Evolutionary conservation across 2,797 vertebrate species (phyloP), one percentile per base, ranked within the genome.

Genomic region (Hydrocynus forskahlii): DNA sequence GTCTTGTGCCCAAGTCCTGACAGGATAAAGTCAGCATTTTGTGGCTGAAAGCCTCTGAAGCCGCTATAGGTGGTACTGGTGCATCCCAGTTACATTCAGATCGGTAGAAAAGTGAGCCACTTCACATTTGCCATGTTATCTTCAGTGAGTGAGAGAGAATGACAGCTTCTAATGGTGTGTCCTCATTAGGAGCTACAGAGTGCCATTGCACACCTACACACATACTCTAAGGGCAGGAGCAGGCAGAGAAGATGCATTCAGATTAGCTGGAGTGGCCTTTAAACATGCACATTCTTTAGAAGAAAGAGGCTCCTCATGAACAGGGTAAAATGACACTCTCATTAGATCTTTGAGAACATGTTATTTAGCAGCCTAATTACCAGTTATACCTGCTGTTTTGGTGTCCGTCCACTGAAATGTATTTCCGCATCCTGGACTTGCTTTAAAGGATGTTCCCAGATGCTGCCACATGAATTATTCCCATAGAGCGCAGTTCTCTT

Each of bases 121-220:
- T 13, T 72, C 19, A 35, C 29, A 25, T 63, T 73, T 63, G 45
- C 68, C 78, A 73, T 19, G 48, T 52, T 81, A 52, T 71, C 71
- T 59, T 48, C 23, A 55, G 64, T 75, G 43, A 75, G 69, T n/a
- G 52, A 7, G 69, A 63, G 9, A 50, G 35, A 74, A 45, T 29
- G 50, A 69, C 16, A 57, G 55, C 19, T 76, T 19, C 21, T 62
- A 70, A 54, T 5, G 80, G 66, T 43, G 45, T 43, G 48, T 62
- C 72, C 29, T 81, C 70, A 81, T 76, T 81, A 76, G n/a, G n/a
- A 60, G 23, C 59, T 21, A 12, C 21, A 13, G 59, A 25, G 59
- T 2, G 21, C 54, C 35, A 14, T 72, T 54, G n/a, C 43, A 81
- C 63, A 75, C 71, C 72, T 68, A 80, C 78, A 66, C 78, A n/a